These are phyloP conservation scores for Hipposideros larvatus DNA, from an alignment of 2,797 vertebrate genomes.

Conservation along the genomic window DNA sequence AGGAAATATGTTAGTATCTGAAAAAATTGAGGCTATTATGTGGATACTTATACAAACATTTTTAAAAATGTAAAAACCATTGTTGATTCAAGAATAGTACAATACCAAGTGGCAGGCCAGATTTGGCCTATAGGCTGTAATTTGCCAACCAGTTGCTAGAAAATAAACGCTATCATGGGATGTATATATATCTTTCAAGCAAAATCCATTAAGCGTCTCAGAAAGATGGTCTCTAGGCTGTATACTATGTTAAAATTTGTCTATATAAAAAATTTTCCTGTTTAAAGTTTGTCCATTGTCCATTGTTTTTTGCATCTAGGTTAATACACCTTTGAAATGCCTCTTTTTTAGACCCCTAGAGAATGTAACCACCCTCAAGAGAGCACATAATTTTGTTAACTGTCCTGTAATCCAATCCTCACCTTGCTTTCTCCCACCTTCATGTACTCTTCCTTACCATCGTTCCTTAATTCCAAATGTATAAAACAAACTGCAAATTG, in stretches of 20 bases:
- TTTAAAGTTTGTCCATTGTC: neutral
- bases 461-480: neutral
- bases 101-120: neutral
- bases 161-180: neutral
- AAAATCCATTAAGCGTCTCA: neutral
- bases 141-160: neutral
- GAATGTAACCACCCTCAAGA: neutral
- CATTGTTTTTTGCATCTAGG: neutral
- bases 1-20: neutral
- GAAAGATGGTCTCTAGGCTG: neutral
- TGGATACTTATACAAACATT: neutral
- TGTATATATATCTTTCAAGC: neutral
- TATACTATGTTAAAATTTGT: neutral
- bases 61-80: neutral
- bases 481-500: neutral
- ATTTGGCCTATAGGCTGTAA: neutral
- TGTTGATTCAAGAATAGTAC: neutral
- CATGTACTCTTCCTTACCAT: neutral
- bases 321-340: neutral
- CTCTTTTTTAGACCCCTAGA: neutral
- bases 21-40: neutral
- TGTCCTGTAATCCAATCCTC: neutral
- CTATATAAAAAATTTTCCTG: neutral
- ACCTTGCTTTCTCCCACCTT: neutral
- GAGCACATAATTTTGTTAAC: neutral